Conservation (phyloP, 1,140 invertebrate genomes). For the Trichonephila clavata region DNA sequence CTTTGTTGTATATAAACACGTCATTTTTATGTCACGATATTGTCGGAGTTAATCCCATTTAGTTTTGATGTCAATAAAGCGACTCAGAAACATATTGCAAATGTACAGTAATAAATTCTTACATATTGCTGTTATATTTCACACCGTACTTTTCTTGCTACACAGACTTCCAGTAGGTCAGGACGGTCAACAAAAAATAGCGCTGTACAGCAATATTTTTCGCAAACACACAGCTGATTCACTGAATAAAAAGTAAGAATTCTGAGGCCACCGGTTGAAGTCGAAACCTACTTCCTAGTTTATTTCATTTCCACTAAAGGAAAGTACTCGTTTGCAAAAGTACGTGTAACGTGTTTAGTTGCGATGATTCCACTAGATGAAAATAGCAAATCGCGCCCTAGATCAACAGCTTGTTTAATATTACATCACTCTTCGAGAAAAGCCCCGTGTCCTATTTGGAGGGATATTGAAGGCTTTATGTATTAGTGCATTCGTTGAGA, state of each 20-base stretch:
- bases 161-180: neutral
- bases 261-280: neutral
- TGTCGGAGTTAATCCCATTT: too few species aligned
- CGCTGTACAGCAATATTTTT: neutral
- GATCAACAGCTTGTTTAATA: conserved; percentile 49
- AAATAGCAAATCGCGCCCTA: neutral
- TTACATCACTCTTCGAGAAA: conserved; percentile 30
- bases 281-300: conserved; percentile 12
- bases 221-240: conserved; percentile 19
- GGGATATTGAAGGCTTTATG: neutral
- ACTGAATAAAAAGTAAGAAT: conserved; percentile 15
- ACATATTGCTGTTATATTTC: too few species aligned
- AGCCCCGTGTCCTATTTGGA: conserved; percentile 16
- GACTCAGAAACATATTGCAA: too few species aligned
- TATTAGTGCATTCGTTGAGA: neutral
- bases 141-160: too few species aligned
- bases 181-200: neutral
- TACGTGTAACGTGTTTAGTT: conserved; percentile 11
- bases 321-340: neutral
- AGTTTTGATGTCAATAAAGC: too few species aligned
- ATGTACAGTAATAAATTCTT: too few species aligned
- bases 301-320: neutral
- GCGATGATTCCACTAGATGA: neutral
- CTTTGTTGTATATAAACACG: too few species aligned
- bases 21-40: too few species aligned